Conservation (phyloP, 1,140 invertebrate species). For the Bombus terrestris region DNA sequence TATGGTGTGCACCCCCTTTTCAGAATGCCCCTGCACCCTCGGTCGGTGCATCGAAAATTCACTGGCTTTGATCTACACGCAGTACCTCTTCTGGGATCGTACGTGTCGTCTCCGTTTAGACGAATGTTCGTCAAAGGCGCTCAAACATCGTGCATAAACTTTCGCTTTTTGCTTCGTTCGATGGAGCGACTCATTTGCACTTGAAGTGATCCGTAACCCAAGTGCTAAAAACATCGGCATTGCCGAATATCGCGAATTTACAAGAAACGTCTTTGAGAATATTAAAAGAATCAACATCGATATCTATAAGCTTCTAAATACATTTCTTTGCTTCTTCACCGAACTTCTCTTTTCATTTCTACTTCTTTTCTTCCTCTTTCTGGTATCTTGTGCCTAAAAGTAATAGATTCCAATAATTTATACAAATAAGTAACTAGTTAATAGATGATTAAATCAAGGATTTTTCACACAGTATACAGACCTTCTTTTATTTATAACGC, state of each 20-base stretch:
- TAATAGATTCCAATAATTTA: neutral
- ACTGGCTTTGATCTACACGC: constrained; percentile 56
- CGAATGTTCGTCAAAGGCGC: constrained; percentile 29
- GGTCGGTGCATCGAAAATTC: constrained; percentile 57
- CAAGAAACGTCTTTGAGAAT: neutral
- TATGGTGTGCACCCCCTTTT: constrained; percentile 73
- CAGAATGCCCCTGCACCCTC: constrained; percentile 51
- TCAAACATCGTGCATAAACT: neutral
- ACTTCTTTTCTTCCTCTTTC: neutral
- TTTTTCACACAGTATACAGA: neutral
- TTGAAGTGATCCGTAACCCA: neutral
- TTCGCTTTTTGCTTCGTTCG: neutral
- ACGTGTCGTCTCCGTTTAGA: constrained; percentile 32
- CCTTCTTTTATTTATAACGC: neutral
- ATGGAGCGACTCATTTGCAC: neutral
- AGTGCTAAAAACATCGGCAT: neutral
- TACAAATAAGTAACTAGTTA: neutral
- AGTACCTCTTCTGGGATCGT: constrained; percentile 38
- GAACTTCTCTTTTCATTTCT: neutral
- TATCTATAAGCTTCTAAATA: neutral
- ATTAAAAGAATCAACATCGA: neutral
- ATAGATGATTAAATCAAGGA: neutral
- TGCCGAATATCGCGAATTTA: neutral
- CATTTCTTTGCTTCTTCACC: no score
- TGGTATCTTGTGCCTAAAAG: no score